Percentiles rank a stretch among this genome's conserved stretches.
Evolutionary conservation across 2,888 invertebrate genomes (phyloP).

Genomic region (Drosophila mimica): DNA sequence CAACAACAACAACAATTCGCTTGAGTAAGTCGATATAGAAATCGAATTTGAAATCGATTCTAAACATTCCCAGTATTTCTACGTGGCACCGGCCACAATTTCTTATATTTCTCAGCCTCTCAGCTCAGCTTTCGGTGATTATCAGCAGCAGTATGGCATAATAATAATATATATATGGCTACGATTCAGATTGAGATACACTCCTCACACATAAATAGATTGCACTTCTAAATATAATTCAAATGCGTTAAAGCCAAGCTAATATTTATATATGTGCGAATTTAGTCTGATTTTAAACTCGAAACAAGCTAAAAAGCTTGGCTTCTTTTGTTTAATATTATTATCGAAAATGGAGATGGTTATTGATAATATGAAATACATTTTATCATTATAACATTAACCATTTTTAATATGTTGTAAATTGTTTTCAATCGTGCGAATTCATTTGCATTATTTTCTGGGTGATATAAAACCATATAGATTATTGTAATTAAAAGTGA

Average conservation of each 20-base stretch:
- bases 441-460: background rate
- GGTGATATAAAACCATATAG: too few relatives aligned
- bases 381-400: background rate
- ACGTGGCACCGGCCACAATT: conserved; percentile 24
- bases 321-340: background rate
- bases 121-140: conserved; percentile 3
- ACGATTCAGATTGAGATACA: conserved; percentile 12
- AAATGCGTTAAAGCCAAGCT: background rate
- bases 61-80: conserved; percentile 2
- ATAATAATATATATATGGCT: conserved; percentile 12
- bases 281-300: background rate
- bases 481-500: background rate
- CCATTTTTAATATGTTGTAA: background rate
- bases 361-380: background rate
- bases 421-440: background rate
- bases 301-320: background rate
- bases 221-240: conserved; percentile 28
- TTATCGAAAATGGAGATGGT: background rate
- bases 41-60: conserved; percentile 1
- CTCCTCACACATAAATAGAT: conserved; percentile 23
- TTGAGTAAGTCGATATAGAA: conserved; percentile 64
- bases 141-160: conserved; percentile 13
- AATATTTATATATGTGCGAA: background rate
- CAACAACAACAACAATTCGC: conserved; percentile 63
- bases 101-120: conserved; percentile 7